A percentile compares a stretch with the other conserved stretches of the same genome.
phyloP scores from a whole-genome alignment of 2,113 vertebrate species.

The Labeo rohita region DNA sequence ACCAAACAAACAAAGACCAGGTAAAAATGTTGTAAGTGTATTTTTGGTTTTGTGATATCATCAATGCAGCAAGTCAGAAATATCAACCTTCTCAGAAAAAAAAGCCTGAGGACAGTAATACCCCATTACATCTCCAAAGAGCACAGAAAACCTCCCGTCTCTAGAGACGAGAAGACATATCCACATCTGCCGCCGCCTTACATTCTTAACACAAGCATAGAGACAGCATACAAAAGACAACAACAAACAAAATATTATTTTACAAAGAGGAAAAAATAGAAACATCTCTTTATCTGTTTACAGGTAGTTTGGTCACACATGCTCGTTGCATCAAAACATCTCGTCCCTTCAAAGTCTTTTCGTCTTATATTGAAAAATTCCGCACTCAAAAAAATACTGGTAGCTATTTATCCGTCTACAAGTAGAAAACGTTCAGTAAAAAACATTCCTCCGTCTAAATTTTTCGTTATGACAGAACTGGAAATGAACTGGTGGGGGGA shows the following conservation, averaged over 20 bases:
- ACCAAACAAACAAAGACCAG: conserved; percentile 25
- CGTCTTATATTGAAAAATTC: conserved; percentile 32
- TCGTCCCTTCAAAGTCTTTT: conserved; percentile 57
- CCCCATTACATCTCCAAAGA: conserved; percentile 26
- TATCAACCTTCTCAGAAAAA: conserved; percentile 46
- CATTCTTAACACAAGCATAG: conserved; percentile 65
- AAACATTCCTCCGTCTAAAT: conserved; percentile 29
- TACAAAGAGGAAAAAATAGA: conserved; percentile 63
- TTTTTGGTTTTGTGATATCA: conserved; percentile 76
- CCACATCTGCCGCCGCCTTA: conserved; percentile 49
- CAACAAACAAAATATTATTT: conserved; percentile 44
- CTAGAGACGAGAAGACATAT: neutral
- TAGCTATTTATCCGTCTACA: conserved; percentile 67
- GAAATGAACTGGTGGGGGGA: conserved; percentile 50
- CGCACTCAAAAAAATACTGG: conserved; percentile 67
- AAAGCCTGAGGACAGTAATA: conserved; percentile 47
- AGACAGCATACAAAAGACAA: conserved; percentile 65
- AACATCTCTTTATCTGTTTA: conserved; percentile 61
- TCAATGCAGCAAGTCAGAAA: conserved; percentile 72
- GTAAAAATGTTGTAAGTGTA: conserved; percentile 67
- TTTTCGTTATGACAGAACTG: neutral
- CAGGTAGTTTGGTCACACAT: conserved; percentile 58
- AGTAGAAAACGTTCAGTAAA: conserved; percentile 74
- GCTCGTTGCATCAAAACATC: conserved; percentile 59
- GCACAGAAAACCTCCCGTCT: conserved; percentile 38